phyloP scores from a whole-genome alignment of 2,888 invertebrate genomes.

The Salpingus planirostris region DNA sequence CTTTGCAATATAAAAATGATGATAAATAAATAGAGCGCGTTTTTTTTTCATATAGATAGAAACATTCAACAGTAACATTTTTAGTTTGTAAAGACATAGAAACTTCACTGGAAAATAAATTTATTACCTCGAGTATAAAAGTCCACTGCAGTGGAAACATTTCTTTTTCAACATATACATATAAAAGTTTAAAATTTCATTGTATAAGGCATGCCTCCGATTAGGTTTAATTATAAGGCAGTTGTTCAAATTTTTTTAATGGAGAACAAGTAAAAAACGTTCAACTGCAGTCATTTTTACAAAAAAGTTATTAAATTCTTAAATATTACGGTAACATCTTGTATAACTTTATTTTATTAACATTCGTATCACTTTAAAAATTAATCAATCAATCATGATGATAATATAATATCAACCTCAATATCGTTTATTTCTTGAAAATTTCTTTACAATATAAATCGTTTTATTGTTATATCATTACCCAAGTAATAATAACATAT shows the following conservation, averaged over 20 bases:
- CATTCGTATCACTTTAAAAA: slow-evolving; percentile 19
- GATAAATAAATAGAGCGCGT: slow-evolving; percentile 22
- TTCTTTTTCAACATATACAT: slow-evolving; percentile 29
- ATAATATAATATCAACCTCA: slow-evolving; percentile 18
- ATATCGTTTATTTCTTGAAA: slow-evolving; percentile 13
- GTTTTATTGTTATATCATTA: no score
- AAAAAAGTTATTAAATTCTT: no score
- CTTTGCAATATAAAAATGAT: slow-evolving; percentile 22
- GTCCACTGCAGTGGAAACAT: slow-evolving; percentile 21
- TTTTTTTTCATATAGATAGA: slow-evolving; percentile 10
- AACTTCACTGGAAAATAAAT: slow-evolving; percentile 25
- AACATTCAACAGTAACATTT: slow-evolving; percentile 33
- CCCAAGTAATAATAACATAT: no score
- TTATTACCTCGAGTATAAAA: slow-evolving; percentile 18
- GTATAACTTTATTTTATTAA: slow-evolving; percentile 20
- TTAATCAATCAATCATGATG: slow-evolving; percentile 5
- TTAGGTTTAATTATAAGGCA: no score
- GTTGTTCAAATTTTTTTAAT: slow-evolving; percentile 20
- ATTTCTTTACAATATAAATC: slow-evolving; percentile 6
- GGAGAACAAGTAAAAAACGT: slow-evolving; percentile 22
- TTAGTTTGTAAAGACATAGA: slow-evolving; percentile 32
- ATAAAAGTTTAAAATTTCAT: slow-evolving; percentile 35
- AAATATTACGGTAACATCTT: slow-evolving; percentile 25
- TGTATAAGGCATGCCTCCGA: slow-evolving; percentile 36
- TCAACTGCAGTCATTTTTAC: slow-evolving; percentile 25